Evolutionary conservation across 2,113 vertebrate genomes (phyloP).

Genomic region (Albula goreensis): DNA sequence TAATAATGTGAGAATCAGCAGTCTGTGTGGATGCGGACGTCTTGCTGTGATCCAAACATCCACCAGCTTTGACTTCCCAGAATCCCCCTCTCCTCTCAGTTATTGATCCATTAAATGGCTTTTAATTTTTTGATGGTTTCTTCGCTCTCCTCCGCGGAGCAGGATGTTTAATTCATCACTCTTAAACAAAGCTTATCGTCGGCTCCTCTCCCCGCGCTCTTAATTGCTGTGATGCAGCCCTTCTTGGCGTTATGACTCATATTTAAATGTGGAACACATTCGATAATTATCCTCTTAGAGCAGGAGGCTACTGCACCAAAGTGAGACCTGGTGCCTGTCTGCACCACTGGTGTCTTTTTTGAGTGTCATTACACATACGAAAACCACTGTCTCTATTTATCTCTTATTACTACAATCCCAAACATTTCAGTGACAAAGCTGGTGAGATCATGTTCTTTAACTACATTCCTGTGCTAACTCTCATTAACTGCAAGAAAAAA

Average conservation of each 20-base stretch:
- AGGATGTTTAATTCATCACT: neutral
- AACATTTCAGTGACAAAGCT: too few species aligned
- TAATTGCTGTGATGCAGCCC: neutral
- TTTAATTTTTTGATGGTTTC: constrained; percentile 2
- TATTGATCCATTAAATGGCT: neutral
- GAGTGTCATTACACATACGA: neutral
- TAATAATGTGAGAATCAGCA: neutral
- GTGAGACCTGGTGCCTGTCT: too few species aligned
- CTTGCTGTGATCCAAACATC: neutral
- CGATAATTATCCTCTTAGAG: neutral
- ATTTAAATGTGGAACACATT: neutral
- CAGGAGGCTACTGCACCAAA: too few species aligned
- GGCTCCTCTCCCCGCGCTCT: neutral
- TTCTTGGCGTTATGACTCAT: neutral
- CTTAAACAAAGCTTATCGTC: neutral
- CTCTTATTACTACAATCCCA: neutral
- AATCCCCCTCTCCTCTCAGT: neutral
- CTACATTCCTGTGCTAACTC: too few species aligned
- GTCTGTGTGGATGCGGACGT: neutral
- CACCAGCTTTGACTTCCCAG: neutral
- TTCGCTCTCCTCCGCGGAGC: neutral
- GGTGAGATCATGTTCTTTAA: too few species aligned
- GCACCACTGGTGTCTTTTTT: neutral
- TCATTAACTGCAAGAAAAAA: too few species aligned
- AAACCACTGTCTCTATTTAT: neutral